These are phyloP conservation scores for Drosophila fungiperda DNA, from an alignment of 2,888 invertebrate genomes.

Conservation along the genomic window DNA sequence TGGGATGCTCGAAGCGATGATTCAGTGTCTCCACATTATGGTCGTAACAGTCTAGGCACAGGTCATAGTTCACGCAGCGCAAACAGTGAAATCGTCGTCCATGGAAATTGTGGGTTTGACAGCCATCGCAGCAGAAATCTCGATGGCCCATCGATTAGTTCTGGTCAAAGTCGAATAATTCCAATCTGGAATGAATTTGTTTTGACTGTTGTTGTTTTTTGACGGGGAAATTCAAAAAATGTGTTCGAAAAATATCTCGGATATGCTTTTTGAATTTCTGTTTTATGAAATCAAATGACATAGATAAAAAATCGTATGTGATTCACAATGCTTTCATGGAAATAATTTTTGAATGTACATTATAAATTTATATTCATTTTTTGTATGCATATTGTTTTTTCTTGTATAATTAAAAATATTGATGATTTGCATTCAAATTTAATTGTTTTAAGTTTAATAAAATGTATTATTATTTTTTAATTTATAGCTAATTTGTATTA, in stretches of 20 bases:
- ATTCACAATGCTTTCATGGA: background rate
- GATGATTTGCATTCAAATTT: background rate
- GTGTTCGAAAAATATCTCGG: slow-evolving; percentile 32
- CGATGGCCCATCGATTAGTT: slow-evolving; percentile 58
- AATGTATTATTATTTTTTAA: too few species aligned
- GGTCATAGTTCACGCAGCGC: slow-evolving; percentile 68
- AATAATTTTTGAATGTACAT: background rate
- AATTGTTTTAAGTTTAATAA: background rate
- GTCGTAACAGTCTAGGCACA: slow-evolving; percentile 64
- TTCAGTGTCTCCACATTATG: slow-evolving; percentile 48
- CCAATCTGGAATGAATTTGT: background rate
- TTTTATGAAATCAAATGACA: slow-evolving; percentile 38
- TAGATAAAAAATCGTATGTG: slow-evolving; percentile 15
- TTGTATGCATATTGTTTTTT: background rate
- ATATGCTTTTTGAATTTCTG: slow-evolving; percentile 51
- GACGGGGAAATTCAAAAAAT: slow-evolving; percentile 25
- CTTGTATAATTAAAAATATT: background rate
- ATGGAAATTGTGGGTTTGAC: slow-evolving; percentile 53
- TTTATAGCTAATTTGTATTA: background rate
- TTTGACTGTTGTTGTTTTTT: slow-evolving; percentile 10
- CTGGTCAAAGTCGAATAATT: background rate
- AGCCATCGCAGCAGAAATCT: slow-evolving; percentile 64
- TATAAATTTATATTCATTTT: background rate
- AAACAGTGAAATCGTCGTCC: slow-evolving; percentile 69
- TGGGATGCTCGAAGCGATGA: slow-evolving; percentile 64